A percentile compares a stretch with the other conserved stretches of the same genome.
Conservation (phyloP, 2,797 vertebrate genomes). For the Squalus acanthias region DNA sequence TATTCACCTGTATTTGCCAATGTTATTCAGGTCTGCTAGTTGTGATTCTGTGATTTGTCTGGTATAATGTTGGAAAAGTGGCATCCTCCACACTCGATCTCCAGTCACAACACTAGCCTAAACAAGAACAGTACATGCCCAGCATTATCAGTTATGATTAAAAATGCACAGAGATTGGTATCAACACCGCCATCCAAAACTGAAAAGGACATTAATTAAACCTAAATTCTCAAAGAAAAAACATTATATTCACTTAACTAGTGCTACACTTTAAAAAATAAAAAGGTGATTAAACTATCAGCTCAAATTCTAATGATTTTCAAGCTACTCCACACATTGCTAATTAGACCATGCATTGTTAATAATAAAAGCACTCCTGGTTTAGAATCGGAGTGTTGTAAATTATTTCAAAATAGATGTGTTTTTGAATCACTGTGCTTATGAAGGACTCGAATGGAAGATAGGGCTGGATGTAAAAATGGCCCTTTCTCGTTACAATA, state of each 20-base stretch:
- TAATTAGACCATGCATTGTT: background rate
- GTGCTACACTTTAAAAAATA: background rate
- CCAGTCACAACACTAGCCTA: conserved; percentile 88
- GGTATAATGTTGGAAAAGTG: conserved; percentile 90
- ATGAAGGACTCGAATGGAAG: background rate
- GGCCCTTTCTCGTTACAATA: background rate
- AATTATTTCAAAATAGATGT: background rate
- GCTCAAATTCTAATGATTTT: background rate
- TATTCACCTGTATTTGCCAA: conserved; percentile 81
- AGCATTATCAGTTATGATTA: background rate
- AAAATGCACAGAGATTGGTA: background rate
- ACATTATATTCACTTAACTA: background rate
- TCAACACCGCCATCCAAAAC: background rate
- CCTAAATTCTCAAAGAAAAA: background rate
- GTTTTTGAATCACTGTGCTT: background rate
- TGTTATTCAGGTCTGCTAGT: conserved; percentile 87
- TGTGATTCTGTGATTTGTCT: conserved; percentile 81
- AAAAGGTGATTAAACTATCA: background rate
- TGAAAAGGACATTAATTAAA: background rate
- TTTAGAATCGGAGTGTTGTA: background rate
- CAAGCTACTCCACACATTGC: background rate
- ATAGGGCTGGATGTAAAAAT: background rate
- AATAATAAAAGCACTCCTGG: too few relatives aligned
- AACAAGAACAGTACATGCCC: background rate
- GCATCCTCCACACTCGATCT: conserved; percentile 97